Evolutionary conservation across 2,113 vertebrate species (phyloP).

Genomic region (Prunella himalayana): DNA sequence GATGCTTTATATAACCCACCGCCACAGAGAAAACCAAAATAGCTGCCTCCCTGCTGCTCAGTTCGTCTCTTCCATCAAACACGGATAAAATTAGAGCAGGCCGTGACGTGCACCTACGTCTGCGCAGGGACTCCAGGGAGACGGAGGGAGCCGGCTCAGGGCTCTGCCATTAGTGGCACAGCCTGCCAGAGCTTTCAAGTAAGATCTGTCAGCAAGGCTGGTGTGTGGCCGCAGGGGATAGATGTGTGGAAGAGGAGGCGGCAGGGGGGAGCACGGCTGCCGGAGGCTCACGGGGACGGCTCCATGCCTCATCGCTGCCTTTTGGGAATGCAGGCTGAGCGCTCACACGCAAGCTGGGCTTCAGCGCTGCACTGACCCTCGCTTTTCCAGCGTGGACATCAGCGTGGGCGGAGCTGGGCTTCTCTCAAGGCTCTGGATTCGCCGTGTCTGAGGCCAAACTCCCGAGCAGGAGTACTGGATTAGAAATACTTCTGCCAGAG

Average conservation of each 20-base stretch:
- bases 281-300: background rate
- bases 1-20: constrained; percentile 82
- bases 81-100: constrained; percentile 93
- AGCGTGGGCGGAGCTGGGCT: background rate
- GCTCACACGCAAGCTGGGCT: background rate
- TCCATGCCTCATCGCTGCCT: background rate
- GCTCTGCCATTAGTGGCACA: constrained; percentile 61
- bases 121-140: constrained; percentile 86
- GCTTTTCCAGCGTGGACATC: background rate
- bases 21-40: constrained; percentile 82
- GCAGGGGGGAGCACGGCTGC: background rate
- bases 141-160: constrained; percentile 59
- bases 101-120: constrained; percentile 91
- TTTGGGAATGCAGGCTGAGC: background rate
- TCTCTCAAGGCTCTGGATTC: background rate
- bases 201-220: constrained; percentile 55
- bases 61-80: constrained; percentile 91
- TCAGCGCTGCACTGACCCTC: background rate
- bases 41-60: constrained; percentile 89
- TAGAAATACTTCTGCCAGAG: background rate
- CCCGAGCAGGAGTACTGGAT: background rate
- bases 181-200: constrained; percentile 68
- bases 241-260: background rate
- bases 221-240: background rate
- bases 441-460: background rate